Evolutionary conservation across 2,888 invertebrate genomes (phyloP).

Genomic region (Oxystoma pomonae): DNA sequence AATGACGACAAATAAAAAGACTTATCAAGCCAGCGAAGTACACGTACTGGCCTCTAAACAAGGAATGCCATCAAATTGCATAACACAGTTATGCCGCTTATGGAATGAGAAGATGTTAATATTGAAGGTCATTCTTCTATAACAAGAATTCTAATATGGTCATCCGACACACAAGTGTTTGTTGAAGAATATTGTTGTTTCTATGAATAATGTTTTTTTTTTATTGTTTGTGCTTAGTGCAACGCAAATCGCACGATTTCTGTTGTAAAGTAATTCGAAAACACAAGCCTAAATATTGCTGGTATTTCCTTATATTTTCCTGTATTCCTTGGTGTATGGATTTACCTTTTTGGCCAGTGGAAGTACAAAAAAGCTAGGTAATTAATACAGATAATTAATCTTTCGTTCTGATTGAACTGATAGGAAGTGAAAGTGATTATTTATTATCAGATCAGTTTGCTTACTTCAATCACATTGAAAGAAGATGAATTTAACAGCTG

Average conservation of each 20-base stretch:
- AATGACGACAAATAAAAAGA: no score
- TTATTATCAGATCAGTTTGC: no score
- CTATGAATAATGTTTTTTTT: background rate
- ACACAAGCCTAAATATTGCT: no score
- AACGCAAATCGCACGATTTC: background rate
- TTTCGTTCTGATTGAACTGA: no score
- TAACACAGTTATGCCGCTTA: background rate
- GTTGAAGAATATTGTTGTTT: background rate
- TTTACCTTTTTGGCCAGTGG: background rate
- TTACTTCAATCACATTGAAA: no score
- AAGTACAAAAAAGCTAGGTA: no score
- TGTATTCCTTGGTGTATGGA: background rate
- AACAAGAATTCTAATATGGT: background rate
- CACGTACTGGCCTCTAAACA: background rate
- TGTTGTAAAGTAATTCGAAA: background rate
- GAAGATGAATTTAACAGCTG: no score
- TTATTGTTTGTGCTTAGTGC: background rate
- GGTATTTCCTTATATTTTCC: background rate
- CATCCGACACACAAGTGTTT: background rate
- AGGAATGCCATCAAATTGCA: background rate
- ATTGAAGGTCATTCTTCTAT: background rate
- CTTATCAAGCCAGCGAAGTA: no score
- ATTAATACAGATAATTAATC: no score
- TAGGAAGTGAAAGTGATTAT: no score
- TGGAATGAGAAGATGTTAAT: background rate